These are phyloP conservation scores for Sciaenops ocellatus DNA, from an alignment of 2,797 vertebrate species.

Conservation along the genomic window DNA sequence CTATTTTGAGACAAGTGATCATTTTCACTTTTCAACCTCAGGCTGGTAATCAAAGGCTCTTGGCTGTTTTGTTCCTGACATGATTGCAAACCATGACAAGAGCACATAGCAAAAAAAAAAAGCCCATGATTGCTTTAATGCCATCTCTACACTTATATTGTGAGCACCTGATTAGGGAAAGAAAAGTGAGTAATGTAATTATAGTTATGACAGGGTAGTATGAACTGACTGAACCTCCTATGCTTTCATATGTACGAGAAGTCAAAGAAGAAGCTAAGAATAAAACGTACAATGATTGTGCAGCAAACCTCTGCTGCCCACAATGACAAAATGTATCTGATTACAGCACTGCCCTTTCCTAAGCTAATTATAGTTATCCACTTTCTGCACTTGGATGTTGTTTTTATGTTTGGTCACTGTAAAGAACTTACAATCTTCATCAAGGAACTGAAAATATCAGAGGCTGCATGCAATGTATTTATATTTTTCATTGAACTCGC, in stretches of 20 bases:
- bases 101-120: conserved; percentile 30
- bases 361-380: conserved; percentile 67
- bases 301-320: conserved; percentile 58
- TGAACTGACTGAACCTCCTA: conserved; percentile 45
- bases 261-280: conserved; percentile 64
- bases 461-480: conserved; percentile 11
- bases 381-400: conserved; percentile 51
- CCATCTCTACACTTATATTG: conserved; percentile 35
- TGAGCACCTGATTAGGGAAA: conserved; percentile 55
- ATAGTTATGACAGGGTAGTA: conserved; percentile 46
- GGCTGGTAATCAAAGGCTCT: conserved; percentile 60
- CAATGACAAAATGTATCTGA: conserved; percentile 62
- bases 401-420: conserved; percentile 58
- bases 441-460: conserved; percentile 29
- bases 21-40: conserved; percentile 44
- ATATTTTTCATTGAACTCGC: conserved; percentile 6
- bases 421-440: conserved; percentile 52
- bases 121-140: conserved; percentile 44
- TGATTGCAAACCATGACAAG: conserved; percentile 54
- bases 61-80: conserved; percentile 56
- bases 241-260: conserved; percentile 43
- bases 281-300: conserved; percentile 64
- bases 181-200: conserved; percentile 62
- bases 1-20: conserved; percentile 51
- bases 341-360: conserved; percentile 57